Evolutionary conservation across 2,797 vertebrate genomes (phyloP).

Genomic region (Leptoclinus maculatus): DNA sequence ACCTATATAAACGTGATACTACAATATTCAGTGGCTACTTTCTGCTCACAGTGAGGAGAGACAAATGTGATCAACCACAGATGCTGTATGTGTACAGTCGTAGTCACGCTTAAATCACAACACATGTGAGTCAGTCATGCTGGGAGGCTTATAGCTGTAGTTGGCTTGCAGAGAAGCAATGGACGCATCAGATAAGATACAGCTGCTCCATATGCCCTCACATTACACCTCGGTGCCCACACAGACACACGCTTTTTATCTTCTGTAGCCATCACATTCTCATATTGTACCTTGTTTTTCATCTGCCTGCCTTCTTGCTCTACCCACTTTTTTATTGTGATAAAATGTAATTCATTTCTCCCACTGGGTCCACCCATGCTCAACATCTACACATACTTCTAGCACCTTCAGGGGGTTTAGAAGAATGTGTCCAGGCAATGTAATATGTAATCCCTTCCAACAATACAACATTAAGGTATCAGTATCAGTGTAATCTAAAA

Average conservation of each 20-base stretch:
- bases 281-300: slow-evolving; percentile 53
- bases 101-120: slow-evolving; percentile 31
- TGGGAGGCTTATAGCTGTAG: slow-evolving; percentile 10
- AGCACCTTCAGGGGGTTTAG: slow-evolving; percentile 35
- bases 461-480: slow-evolving; percentile 8
- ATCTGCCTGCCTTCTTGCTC: slow-evolving; percentile 42
- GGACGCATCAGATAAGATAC: slow-evolving; percentile 53
- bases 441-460: slow-evolving; percentile 38
- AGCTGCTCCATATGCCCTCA: slow-evolving; percentile 55
- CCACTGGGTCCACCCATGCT: slow-evolving; percentile 39
- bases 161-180: slow-evolving; percentile 35
- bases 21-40: background rate
- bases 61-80: slow-evolving; percentile 1
- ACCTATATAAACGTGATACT: background rate
- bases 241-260: slow-evolving; percentile 52
- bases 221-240: slow-evolving; percentile 58
- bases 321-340: slow-evolving; percentile 40
- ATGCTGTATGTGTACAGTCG: slow-evolving; percentile 5
- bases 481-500: slow-evolving; percentile 20
- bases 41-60: background rate
- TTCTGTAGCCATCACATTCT: slow-evolving; percentile 46
- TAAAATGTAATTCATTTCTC: slow-evolving; percentile 54
- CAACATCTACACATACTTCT: slow-evolving; percentile 16
- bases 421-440: slow-evolving; percentile 20
- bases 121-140: slow-evolving; percentile 17